Evolutionary conservation across 2,888 invertebrate genomes (phyloP).

Genomic region (Morpho deidamia): DNA sequence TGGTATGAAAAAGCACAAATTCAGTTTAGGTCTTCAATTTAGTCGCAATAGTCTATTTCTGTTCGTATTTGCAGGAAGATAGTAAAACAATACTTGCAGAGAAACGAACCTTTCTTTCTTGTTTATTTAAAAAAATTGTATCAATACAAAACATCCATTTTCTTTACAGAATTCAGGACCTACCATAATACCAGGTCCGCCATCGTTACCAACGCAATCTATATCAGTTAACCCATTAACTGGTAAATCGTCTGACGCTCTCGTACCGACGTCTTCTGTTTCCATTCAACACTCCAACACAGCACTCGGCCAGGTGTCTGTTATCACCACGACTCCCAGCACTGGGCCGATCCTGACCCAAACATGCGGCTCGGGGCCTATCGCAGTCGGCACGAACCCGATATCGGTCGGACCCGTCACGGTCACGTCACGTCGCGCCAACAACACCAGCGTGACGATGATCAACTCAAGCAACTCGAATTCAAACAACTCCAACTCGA

Average conservation of each 20-base stretch:
- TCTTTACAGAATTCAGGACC: slow-evolving; percentile 46
- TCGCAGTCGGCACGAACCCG: slow-evolving; percentile 31
- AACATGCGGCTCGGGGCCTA: slow-evolving; percentile 10
- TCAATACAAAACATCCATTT: background rate
- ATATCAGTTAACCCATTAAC: slow-evolving; percentile 62
- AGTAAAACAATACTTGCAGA: too few relatives aligned
- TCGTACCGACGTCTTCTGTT: slow-evolving; percentile 48
- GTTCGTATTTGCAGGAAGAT: too few relatives aligned
- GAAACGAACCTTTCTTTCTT: too few relatives aligned
- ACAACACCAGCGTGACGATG: slow-evolving; percentile 88
- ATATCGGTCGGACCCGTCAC: slow-evolving; percentile 78
- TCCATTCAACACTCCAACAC: slow-evolving; percentile 62
- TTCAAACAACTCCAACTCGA: slow-evolving; percentile 61
- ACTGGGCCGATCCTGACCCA: slow-evolving; percentile 25
- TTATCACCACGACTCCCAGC: slow-evolving; percentile 32
- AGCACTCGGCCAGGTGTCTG: slow-evolving; percentile 57
- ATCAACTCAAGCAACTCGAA: slow-evolving; percentile 76
- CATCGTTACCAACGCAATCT: slow-evolving; percentile 48
- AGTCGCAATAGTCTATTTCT: too few relatives aligned
- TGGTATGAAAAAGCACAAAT: too few relatives aligned
- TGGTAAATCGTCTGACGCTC: slow-evolving; percentile 60
- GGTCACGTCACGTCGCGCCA: slow-evolving; percentile 80
- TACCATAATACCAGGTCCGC: slow-evolving; percentile 47
- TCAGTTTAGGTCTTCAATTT: too few relatives aligned
- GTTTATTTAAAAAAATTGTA: too few relatives aligned